A percentile compares a stretch with the other conserved stretches of the same genome.
phyloP scores from a whole-genome alignment of 1,140 invertebrate species.

The Aporrectodea caliginosa region DNA sequence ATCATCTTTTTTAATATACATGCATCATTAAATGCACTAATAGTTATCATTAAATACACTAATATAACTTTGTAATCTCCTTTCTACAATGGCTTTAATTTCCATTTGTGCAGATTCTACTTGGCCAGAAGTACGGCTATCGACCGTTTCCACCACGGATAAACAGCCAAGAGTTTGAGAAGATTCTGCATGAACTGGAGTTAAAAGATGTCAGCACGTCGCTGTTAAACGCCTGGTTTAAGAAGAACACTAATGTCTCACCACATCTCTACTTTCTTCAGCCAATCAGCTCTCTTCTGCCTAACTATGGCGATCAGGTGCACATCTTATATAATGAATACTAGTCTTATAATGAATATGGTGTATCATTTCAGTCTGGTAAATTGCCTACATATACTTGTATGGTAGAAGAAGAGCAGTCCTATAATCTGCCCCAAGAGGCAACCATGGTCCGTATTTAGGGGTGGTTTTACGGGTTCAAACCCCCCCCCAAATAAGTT shows the following conservation, averaged over 20 bases:
- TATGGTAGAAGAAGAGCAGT: no score
- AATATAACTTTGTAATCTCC: no score
- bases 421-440: no score
- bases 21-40: background rate
- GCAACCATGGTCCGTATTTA: no score
- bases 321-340: no score
- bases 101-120: conserved; percentile 14
- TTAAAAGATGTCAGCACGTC: conserved; percentile 35
- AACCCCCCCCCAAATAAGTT: no score
- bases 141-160: conserved; percentile 90
- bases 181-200: conserved; percentile 65
- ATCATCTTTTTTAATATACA: background rate
- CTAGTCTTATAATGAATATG: no score
- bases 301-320: conserved; percentile 64
- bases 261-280: conserved; percentile 84
- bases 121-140: conserved; percentile 73
- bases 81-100: conserved; percentile 3
- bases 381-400: no score
- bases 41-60: background rate
- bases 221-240: conserved; percentile 89
- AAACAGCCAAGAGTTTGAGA: conserved; percentile 71
- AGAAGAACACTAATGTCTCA: conserved; percentile 91
- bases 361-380: no score
- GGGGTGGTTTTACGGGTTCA: no score
- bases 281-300: conserved; percentile 91